A percentile compares a stretch with the other conserved stretches of the same genome.
Conservation (phyloP, 2,888 invertebrate species). For the Kuschelorhynchus macadamiae region DNA sequence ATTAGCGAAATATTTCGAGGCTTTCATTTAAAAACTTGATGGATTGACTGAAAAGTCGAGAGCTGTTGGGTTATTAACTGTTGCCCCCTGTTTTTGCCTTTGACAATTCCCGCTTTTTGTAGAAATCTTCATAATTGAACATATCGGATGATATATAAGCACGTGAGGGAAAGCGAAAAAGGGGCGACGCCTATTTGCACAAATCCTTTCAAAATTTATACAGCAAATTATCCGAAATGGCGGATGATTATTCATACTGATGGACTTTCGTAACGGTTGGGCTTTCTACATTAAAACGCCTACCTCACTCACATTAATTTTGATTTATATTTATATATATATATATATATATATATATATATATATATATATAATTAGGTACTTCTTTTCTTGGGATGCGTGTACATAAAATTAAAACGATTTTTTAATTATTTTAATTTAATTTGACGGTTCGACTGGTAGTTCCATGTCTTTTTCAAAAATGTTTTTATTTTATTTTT, state of each 20-base stretch:
- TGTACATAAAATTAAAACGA: too few relatives aligned
- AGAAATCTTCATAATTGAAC: conserved; percentile 35
- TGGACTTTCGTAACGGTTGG: not conserved
- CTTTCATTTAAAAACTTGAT: conserved; percentile 41
- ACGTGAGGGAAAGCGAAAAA: conserved; percentile 29
- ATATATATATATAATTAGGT: too few relatives aligned
- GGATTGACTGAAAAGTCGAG: conserved; percentile 44
- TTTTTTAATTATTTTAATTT: too few relatives aligned
- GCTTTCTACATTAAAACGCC: too few relatives aligned
- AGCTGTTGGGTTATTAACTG: conserved; percentile 42
- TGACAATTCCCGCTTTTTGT: conserved; percentile 21
- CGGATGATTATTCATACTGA: conserved; percentile 2
- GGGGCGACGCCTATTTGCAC: conserved; percentile 11
- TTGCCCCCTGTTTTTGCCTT: conserved; percentile 32
- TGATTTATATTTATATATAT: too few relatives aligned
- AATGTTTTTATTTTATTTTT: too few relatives aligned
- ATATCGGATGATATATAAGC: conserved; percentile 29
- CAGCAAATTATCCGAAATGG: too few relatives aligned
- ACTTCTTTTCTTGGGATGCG: too few relatives aligned
- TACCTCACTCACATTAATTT: too few relatives aligned
- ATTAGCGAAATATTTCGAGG: conserved; percentile 36
- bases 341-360: too few relatives aligned
- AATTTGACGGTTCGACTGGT: too few relatives aligned
- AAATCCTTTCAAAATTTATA: conserved; percentile 9
- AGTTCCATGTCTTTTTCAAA: too few relatives aligned